Base-by-base conservation (phyloP, 1,140 invertebrate species). In the Achatina immaculata region DNA sequence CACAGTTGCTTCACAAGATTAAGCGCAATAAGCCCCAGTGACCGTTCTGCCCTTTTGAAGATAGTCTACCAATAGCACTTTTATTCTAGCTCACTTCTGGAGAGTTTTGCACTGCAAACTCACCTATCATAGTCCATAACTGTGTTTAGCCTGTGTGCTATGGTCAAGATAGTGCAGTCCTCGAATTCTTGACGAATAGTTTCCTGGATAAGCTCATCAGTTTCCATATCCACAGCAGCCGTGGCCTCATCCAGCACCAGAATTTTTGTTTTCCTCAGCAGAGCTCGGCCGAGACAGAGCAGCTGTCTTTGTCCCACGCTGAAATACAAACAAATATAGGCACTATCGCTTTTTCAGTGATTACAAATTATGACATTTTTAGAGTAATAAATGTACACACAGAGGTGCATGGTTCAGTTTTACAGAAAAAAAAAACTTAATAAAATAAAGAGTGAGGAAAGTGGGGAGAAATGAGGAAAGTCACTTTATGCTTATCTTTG, bases 101-200 rank as follows among this genome's bases (percentile, higher is more conserved):
- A n/a, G n/a, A n/a, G n/a, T n/a, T n/a, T n/a, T n/a, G n/a, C n/a
- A 28, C 24, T 42, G 40, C 31, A 40, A 11, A 40, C 48, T 21
- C 19, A 66, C 69, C 94, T 93, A 92, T 90, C 88, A 55, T 86
- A 90, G 85, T 96, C 95, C 93, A 96, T 95, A 34, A 96, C 94
- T 0, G 95, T 96, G 82, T 96, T 94, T 6, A 80, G 34, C 58
- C 78, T 71, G 48, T 80, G 78, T 14, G 78, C 78, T 43, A 97
- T 95, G 0, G 96, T 96, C 16, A 96, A 87, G 0, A 96, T 95
- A 0, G 95, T 96, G 86, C 95, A 96, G 6, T 93, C 89, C 0
- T 91, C 91, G 84, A 96, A 96, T 83, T 95, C 95, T 0, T 91
- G 90, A 45, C 94, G 93, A 58, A 96, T 95, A 0, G 95, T 95